A percentile compares a stretch with the other conserved stretches of the same genome.
Conservation (phyloP, 2,888 invertebrate species). For the Hirtodrosophila cameraria region DNA sequence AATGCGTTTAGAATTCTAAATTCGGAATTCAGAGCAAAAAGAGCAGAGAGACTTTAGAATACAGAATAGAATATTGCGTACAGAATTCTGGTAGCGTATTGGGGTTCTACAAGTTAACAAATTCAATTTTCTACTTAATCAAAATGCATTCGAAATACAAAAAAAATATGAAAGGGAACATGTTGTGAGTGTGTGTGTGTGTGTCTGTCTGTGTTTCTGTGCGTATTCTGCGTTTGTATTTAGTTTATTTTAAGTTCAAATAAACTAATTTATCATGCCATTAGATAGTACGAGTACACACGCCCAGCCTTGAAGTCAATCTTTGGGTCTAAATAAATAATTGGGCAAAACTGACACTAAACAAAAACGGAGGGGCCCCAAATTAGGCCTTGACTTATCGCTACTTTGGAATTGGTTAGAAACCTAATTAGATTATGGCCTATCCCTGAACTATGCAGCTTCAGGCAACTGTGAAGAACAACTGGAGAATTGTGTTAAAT, state of each 20-base stretch:
- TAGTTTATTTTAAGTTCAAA: conserved; percentile 67
- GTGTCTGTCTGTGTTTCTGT: too few relatives aligned
- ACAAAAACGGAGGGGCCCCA: conserved; percentile 40
- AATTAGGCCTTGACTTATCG: conserved; percentile 39
- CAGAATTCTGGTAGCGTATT: conserved; percentile 10
- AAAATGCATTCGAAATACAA: conserved; percentile 48
- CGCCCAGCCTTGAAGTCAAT: conserved; percentile 65
- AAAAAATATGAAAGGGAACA: conserved; percentile 68
- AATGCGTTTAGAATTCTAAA: conserved; percentile 53
- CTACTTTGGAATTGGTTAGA: conserved; percentile 41
- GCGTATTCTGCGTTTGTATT: conserved; percentile 26
- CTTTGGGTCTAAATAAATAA: conserved; percentile 53
- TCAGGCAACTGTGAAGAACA: too few relatives aligned
- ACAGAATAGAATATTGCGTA: background rate
- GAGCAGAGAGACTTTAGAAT: too few relatives aligned
- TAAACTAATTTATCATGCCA: conserved; percentile 74
- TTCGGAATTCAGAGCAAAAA: conserved; percentile 10
- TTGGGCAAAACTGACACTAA: conserved; percentile 44
- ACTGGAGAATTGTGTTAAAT: background rate
- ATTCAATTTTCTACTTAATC: conserved; percentile 75
- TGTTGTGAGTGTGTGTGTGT: too few relatives aligned
- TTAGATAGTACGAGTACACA: conserved; percentile 69
- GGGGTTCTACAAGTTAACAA: conserved; percentile 65
- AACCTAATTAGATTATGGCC: conserved; percentile 30
- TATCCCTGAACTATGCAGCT: background rate